Evolutionary conservation across 2,113 vertebrate species (phyloP).

Genomic region (Corythornis madagascariensis): DNA sequence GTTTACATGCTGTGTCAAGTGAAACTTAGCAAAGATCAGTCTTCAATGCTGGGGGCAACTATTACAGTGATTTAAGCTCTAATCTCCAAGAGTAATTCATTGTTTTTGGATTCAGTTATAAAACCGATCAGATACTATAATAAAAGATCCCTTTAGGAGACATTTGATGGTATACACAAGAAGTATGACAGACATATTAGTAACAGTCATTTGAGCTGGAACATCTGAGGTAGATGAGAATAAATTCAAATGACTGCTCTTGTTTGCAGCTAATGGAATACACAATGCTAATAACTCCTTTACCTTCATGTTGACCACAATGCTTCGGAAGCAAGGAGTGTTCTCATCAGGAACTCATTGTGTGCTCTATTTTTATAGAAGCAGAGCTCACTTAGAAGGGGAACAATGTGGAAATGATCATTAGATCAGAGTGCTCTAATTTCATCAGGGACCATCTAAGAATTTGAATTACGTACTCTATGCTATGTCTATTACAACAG

Average conservation of each 20-base stretch:
- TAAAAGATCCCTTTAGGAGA: not conserved
- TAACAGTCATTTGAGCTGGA: not conserved
- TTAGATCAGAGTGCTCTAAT: not conserved
- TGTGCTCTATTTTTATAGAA: not conserved
- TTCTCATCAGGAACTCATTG: not conserved
- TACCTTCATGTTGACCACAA: not conserved
- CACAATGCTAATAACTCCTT: not conserved
- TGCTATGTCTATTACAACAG: not conserved
- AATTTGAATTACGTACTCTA: not conserved
- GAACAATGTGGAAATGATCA: not conserved
- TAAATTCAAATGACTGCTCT: not conserved
- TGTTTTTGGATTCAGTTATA: not conserved
- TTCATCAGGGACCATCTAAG: not conserved
- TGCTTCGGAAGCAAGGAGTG: not conserved
- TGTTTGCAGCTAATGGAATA: not conserved
- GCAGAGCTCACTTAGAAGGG: not conserved
- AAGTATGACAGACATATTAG: not conserved
- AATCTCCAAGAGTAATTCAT: conserved; percentile 7
- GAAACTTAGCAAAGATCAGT: conserved; percentile 59
- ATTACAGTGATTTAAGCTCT: conserved; percentile 21
- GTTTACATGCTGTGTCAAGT: conserved; percentile 60
- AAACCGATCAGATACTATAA: not conserved
- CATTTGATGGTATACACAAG: not conserved
- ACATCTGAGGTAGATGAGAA: not conserved
- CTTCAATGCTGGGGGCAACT: conserved; percentile 17